These are phyloP conservation scores for Zosterops borbonicus DNA, from an alignment of 2,113 vertebrate genomes.

Conservation along the genomic window DNA sequence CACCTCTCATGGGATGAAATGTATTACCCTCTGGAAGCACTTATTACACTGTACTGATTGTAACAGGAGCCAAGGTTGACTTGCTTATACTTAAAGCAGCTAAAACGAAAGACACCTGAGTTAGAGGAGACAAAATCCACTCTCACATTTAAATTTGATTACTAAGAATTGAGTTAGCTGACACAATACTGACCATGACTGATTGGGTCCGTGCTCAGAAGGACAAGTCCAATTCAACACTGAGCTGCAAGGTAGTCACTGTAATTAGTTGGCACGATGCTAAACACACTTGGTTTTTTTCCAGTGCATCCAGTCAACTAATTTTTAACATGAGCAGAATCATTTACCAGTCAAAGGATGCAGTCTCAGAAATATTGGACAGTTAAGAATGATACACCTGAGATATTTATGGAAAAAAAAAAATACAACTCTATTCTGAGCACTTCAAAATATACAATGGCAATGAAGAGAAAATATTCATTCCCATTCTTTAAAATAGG, in stretches of 20 bases:
- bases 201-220: slow-evolving; percentile 21
- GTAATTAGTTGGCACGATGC: not conserved
- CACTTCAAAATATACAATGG: not conserved
- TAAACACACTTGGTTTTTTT: not conserved
- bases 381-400: not conserved
- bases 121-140: slow-evolving; percentile 21
- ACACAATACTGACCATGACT: slow-evolving; percentile 47
- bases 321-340: not conserved
- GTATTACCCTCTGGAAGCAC: slow-evolving; percentile 49
- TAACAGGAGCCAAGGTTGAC: slow-evolving; percentile 5
- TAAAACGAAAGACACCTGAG: slow-evolving; percentile 12
- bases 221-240: not conserved
- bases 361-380: not conserved
- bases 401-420: not conserved
- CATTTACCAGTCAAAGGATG: not conserved
- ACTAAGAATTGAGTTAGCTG: slow-evolving; percentile 55
- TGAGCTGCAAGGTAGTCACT: slow-evolving; percentile 4
- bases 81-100: slow-evolving; percentile 2
- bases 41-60: slow-evolving; percentile 39
- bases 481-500: not conserved
- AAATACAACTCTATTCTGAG: not conserved
- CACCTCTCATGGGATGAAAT: slow-evolving; percentile 27
- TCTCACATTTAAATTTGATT: slow-evolving; percentile 43
- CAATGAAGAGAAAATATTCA: not conserved
- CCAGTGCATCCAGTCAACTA: not conserved